A percentile compares a stretch with the other conserved stretches of the same genome.
Evolutionary conservation across 2,113 vertebrate species (phyloP).

Genomic region (Gallinago paraguaiae): DNA sequence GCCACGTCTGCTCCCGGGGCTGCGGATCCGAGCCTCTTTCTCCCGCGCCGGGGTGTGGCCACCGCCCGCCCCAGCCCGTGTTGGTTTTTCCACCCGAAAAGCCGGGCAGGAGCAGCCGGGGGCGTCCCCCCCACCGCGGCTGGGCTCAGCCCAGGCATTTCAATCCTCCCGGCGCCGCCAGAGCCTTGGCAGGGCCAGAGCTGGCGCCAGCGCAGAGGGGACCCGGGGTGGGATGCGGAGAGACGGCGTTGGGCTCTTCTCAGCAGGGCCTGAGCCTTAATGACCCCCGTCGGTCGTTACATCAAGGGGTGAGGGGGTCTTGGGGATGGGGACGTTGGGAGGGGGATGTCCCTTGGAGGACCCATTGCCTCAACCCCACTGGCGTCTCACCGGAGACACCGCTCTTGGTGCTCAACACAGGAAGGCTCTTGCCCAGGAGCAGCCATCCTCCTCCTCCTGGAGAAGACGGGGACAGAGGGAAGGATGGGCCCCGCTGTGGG

Average conservation of each 20-base stretch:
- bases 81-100: constrained; percentile 4
- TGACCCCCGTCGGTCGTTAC: not conserved
- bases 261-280: not conserved
- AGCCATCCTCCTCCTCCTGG: not conserved
- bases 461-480: too few species aligned
- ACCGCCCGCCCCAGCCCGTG: not conserved
- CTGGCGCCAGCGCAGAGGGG: not conserved
- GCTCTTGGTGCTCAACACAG: accelerated
- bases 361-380: not conserved
- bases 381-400: too few species aligned
- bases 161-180: not conserved
- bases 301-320: accelerated
- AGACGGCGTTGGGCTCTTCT: not conserved
- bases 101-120: not conserved
- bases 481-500: accelerated
- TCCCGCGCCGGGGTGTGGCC: constrained; percentile 39
- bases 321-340: accelerated
- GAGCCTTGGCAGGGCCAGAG: not conserved
- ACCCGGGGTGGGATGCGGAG: accelerated
- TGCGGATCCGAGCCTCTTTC: not conserved
- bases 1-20: not conserved
- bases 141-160: not conserved
- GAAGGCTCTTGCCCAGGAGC: not conserved
- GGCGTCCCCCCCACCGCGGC: not conserved
- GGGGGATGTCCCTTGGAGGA: not conserved